A percentile compares a stretch with the other conserved stretches of the same genome.
phyloP scores from a whole-genome alignment of 2,888 invertebrate genomes.

The Nephrotoma flavescens region DNA sequence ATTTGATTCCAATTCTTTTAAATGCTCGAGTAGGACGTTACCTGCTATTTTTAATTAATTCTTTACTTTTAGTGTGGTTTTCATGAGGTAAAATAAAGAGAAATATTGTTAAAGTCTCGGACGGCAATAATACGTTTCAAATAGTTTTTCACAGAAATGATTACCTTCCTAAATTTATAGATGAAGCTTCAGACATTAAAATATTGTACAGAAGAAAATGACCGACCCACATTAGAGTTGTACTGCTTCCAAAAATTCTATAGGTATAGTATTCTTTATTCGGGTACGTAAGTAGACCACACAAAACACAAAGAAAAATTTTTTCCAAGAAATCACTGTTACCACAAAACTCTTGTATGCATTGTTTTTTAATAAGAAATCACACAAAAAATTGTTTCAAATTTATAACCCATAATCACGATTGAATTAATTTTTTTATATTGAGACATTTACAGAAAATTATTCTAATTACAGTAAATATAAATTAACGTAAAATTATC shows the following conservation, averaged over 20 bases:
- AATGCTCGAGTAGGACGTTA: too few species aligned
- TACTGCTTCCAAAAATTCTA: neutral
- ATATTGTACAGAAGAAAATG: neutral
- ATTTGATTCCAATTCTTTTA: too few species aligned
- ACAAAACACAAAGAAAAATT: neutral
- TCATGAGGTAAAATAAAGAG: too few species aligned
- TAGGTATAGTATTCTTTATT: neutral
- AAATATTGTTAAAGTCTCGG: too few species aligned
- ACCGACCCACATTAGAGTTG: neutral
- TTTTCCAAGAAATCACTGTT: neutral
- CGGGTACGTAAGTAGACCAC: neutral
- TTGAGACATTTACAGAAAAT: neutral
- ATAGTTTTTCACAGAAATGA: neutral
- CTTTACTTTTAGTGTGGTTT: too few species aligned
- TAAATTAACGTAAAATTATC: neutral
- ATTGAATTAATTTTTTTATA: neutral
- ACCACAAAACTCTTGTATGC: neutral
- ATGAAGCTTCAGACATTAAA: neutral
- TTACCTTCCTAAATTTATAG: neutral
- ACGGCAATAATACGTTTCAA: neutral
- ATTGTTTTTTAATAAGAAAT: neutral
- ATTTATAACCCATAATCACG: neutral
- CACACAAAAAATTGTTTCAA: neutral
- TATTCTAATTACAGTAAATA: neutral
- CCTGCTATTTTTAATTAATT: too few species aligned